Evolutionary conservation across 2,113 vertebrate species (phyloP).

Genomic region (Entelurus aequoreus): DNA sequence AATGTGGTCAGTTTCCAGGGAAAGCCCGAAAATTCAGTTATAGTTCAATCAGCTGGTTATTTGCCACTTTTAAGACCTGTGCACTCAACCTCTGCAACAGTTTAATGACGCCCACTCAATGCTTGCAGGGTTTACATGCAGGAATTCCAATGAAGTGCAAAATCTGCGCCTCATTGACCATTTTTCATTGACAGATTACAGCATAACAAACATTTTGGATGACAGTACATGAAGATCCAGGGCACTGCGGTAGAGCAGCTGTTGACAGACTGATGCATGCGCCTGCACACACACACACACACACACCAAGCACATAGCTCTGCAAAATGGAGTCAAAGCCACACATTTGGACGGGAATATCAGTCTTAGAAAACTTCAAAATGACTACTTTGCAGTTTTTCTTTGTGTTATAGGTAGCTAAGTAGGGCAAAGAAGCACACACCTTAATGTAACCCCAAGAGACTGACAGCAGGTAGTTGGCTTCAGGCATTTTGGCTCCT

Average conservation of each 20-base stretch:
- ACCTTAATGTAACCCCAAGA: slow-evolving; percentile 83
- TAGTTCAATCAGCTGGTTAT: slow-evolving; percentile 16
- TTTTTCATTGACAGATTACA: not conserved
- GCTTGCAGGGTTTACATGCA: slow-evolving; percentile 9
- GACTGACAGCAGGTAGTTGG: slow-evolving; percentile 78
- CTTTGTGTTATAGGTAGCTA: slow-evolving; percentile 12
- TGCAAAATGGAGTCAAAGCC: slow-evolving; percentile 65
- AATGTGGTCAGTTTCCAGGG: slow-evolving; percentile 50
- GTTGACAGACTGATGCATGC: slow-evolving; percentile 43
- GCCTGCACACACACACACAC: slow-evolving; percentile 27
- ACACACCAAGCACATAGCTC: slow-evolving; percentile 36
- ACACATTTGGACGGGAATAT: slow-evolving; percentile 28
- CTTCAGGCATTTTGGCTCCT: slow-evolving; percentile 80
- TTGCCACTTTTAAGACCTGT: slow-evolving; percentile 5
- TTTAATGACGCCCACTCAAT: slow-evolving; percentile 27
- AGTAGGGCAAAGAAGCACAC: slow-evolving; percentile 52
- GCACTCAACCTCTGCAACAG: slow-evolving; percentile 9
- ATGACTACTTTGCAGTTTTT: not conserved
- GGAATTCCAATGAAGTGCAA: slow-evolving; percentile 24
- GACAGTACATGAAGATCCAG: slow-evolving; percentile 30
- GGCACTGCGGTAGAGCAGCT: slow-evolving; percentile 53
- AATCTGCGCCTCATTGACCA: slow-evolving; percentile 8
- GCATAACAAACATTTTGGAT: not conserved
- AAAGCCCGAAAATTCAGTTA: slow-evolving; percentile 46
- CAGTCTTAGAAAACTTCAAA: not conserved